These are phyloP conservation scores for Cydia splendana DNA, from an alignment of 1,140 invertebrate species.

Conservation along the genomic window DNA sequence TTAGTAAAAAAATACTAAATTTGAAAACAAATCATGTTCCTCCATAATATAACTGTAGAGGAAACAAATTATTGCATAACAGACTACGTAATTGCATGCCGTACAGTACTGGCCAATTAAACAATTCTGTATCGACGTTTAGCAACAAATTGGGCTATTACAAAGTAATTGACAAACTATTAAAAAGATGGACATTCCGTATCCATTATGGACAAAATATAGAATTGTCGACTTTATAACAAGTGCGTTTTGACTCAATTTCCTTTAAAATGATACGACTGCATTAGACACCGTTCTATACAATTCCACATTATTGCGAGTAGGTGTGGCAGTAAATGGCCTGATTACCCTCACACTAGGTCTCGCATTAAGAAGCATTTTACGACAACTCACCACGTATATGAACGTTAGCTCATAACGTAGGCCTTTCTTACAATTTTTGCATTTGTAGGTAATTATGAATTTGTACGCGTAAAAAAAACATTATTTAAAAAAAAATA, in stretches of 20 bases:
- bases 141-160: neutral
- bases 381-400: too few relatives aligned
- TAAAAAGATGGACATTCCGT: neutral
- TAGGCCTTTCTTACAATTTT: too few relatives aligned
- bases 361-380: neutral
- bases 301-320: neutral
- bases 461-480: too few relatives aligned
- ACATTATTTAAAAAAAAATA: too few relatives aligned
- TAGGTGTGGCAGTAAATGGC: neutral
- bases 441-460: too few relatives aligned
- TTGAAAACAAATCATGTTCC: too few relatives aligned
- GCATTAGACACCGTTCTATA: neutral
- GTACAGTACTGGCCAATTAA: constrained; percentile 1
- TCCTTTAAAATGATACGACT: neutral
- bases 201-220: neutral
- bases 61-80: too few relatives aligned
- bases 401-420: too few relatives aligned
- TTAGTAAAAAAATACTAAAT: too few relatives aligned
- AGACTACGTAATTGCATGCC: neutral
- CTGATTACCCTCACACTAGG: neutral
- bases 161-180: constrained; percentile 18
- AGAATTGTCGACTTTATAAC: too few relatives aligned
- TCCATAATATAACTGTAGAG: too few relatives aligned
- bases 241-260: too few relatives aligned
- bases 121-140: constrained; percentile 14